These are phyloP conservation scores for Theristus sp. DNA, from an alignment of 2,888 invertebrate genomes.

Conservation along the genomic window DNA sequence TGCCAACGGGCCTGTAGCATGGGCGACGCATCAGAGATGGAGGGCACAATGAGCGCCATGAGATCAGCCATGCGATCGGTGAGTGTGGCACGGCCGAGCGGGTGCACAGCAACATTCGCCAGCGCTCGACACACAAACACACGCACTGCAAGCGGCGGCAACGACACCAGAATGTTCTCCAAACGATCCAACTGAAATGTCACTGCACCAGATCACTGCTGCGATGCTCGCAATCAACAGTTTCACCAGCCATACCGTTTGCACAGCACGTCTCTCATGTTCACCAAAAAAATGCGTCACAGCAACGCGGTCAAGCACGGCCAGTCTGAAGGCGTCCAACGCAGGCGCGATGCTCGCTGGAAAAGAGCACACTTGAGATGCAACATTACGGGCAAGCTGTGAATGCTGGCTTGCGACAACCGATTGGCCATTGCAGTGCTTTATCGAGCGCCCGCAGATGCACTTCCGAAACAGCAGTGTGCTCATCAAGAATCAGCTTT, in stretches of 20 bases:
- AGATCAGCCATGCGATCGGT: background rate
- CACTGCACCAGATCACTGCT: too few relatives aligned
- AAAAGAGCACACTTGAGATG: conserved; percentile 4
- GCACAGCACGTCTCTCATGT: conserved; percentile 9
- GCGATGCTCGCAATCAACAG: too few relatives aligned
- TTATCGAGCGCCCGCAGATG: conserved; percentile 42
- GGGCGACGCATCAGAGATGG: background rate
- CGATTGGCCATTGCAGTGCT: conserved; percentile 52
- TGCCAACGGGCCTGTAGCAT: background rate
- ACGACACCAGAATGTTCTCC: conserved; percentile 35
- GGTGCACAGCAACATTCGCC: conserved; percentile 58
- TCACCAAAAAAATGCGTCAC: conserved; percentile 39
- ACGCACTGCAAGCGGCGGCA: conserved; percentile 47
- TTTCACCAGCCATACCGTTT: too few relatives aligned
- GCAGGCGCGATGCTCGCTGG: conserved; percentile 63
- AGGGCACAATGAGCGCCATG: background rate
- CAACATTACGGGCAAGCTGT: too few relatives aligned
- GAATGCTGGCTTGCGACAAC: too few relatives aligned
- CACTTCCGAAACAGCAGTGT: conserved; percentile 43
- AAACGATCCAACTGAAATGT: conserved; percentile 31
- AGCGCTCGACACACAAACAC: conserved; percentile 57
- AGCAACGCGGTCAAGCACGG: conserved; percentile 50
- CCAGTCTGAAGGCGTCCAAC: conserved; percentile 64
- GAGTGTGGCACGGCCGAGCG: conserved; percentile 13
- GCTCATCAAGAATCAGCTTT: conserved; percentile 30